phyloP scores from a whole-genome alignment of 2,888 invertebrate species.

The Gibbula magus region DNA sequence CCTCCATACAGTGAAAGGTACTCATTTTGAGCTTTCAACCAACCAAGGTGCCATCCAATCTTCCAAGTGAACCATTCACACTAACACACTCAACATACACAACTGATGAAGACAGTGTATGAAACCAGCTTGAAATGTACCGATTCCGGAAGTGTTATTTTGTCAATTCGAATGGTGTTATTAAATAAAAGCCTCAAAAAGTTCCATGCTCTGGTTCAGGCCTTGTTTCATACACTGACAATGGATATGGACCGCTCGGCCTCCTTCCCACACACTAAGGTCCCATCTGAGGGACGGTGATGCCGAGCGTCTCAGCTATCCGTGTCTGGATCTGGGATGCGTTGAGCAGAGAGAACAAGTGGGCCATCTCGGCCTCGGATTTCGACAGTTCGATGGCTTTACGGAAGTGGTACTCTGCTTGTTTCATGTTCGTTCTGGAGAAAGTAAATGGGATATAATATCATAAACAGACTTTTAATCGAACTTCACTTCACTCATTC shows the following conservation, averaged over 20 bases:
- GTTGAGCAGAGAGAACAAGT: conserved; percentile 90
- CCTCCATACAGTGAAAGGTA: no score
- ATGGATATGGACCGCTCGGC: no score
- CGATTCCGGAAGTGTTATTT: no score
- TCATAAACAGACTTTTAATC: not conserved
- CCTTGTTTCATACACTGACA: no score
- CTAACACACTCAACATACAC: not conserved
- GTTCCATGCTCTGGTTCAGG: no score
- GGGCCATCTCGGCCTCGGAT: conserved; percentile 91
- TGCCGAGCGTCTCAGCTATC: conserved; percentile 78
- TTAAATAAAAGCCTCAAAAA: no score
- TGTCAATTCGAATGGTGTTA: no score
- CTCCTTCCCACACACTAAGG: not conserved
- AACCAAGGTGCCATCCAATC: no score
- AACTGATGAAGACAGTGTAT: not conserved
- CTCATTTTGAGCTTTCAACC: no score
- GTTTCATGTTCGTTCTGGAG: conserved; percentile 87
- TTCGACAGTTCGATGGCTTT: conserved; percentile 90
- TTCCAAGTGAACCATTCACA: not conserved
- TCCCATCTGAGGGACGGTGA: conserved; percentile 51
- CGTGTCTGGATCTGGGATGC: conserved; percentile 88
- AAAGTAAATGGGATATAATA: not conserved
- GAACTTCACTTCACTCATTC: not conserved
- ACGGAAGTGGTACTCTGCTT: conserved; percentile 90
- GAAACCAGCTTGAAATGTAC: no score